A percentile compares a stretch with the other conserved stretches of the same genome.
These are phyloP conservation scores for Heliconius hermathena DNA, from an alignment of 1,140 invertebrate species.

Conservation along the genomic window DNA sequence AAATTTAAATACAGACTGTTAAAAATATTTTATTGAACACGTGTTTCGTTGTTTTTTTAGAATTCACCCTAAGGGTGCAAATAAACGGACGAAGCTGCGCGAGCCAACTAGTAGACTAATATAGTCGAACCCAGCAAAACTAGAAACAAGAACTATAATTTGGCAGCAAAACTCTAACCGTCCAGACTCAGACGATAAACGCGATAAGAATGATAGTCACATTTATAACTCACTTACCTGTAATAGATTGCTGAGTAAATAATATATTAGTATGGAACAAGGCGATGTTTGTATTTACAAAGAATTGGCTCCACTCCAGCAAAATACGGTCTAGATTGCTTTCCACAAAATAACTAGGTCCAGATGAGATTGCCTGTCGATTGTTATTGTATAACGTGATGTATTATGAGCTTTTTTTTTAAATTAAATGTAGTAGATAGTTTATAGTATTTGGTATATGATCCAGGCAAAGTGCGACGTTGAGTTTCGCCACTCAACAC, in stretches of 20 bases:
- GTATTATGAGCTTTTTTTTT: no score
- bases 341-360: neutral
- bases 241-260: constrained; percentile 11
- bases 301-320: constrained; percentile 3
- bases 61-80: no score
- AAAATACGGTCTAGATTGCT: neutral
- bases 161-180: neutral
- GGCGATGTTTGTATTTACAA: neutral
- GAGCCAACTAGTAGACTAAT: no score
- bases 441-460: no score
- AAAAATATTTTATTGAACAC: no score
- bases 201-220: constrained; percentile 8
- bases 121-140: no score
- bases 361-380: neutral
- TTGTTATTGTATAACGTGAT: neutral
- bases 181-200: neutral
- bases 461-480: no score
- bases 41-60: no score
- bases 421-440: no score
- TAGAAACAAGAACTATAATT: neutral
- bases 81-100: no score
- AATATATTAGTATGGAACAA: constrained; percentile 9
- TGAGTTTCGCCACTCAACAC: no score
- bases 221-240: constrained; percentile 11
- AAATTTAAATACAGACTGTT: no score